A percentile compares a stretch with the other conserved stretches of the same genome.
Evolutionary conservation across 2,113 vertebrate species (phyloP).

Genomic region (Theropithecus gelada): DNA sequence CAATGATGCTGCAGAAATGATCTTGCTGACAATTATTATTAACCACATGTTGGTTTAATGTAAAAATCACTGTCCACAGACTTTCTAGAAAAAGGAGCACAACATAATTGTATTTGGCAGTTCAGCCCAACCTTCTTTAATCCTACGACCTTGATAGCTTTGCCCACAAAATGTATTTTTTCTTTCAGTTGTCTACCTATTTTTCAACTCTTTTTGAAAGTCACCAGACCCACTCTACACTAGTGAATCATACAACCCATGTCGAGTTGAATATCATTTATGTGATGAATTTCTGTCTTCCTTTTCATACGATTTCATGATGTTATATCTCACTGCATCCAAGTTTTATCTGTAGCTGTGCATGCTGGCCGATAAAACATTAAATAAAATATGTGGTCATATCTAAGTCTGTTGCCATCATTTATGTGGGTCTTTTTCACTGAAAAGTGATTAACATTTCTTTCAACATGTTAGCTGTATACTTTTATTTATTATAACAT

Average conservation of each 20-base stretch:
- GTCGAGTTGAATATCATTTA: not conserved
- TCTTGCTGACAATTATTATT: not conserved
- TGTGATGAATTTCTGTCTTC: not conserved
- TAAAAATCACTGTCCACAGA: not conserved
- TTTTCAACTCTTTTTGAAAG: not conserved
- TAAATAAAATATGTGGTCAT: not conserved
- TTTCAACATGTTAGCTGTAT: conserved; percentile 90
- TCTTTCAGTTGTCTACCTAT: not conserved
- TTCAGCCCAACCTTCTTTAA: not conserved
- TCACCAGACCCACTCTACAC: not conserved
- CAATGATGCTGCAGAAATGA: not conserved
- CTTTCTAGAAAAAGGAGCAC: not conserved
- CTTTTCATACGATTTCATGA: not conserved
- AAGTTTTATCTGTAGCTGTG: not conserved
- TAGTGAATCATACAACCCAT: not conserved
- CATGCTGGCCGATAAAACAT: too few species aligned
- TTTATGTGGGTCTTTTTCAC: not conserved
- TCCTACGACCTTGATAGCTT: not conserved
- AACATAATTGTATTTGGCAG: not conserved
- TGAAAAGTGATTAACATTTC: not conserved
- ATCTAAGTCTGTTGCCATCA: not conserved
- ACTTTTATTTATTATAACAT: conserved; percentile 69
- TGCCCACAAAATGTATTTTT: not conserved
- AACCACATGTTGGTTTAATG: not conserved
- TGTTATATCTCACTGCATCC: not conserved